Conservation (phyloP, 2,888 invertebrate genomes). For the Drosophila basisetae region DNA sequence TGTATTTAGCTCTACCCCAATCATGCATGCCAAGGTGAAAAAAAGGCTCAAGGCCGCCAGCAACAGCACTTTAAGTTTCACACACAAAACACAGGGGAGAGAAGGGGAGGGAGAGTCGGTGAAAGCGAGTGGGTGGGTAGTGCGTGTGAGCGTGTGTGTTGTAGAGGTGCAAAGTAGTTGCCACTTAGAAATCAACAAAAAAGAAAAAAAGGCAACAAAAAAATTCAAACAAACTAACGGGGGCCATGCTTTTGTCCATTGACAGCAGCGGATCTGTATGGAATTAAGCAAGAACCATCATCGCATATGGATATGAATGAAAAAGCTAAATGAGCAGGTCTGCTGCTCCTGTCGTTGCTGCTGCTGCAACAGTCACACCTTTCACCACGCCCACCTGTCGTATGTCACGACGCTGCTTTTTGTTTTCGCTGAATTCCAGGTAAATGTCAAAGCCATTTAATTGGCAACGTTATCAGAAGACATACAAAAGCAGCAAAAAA, state of each 20-base stretch:
- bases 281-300: constrained; percentile 28
- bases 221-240: constrained; percentile 67
- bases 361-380: background rate
- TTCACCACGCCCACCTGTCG: constrained; percentile 29
- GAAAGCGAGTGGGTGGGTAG: constrained; percentile 3
- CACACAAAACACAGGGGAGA: constrained; percentile 18
- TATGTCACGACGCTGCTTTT: constrained; percentile 2
- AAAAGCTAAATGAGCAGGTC: constrained; percentile 23
- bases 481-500: background rate
- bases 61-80: constrained; percentile 49
- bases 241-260: constrained; percentile 43
- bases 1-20: constrained; percentile 38
- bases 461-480: constrained; percentile 37
- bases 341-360: background rate
- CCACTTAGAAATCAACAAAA: constrained; percentile 59
- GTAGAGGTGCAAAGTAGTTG: constrained; percentile 78
- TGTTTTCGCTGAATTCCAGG: background rate
- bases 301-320: constrained; percentile 24
- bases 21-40: constrained; percentile 71
- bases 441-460: constrained; percentile 27
- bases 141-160: constrained; percentile 44
- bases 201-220: constrained; percentile 25
- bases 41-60: constrained; percentile 71
- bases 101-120: background rate
- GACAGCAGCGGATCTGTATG: constrained; percentile 58